A percentile compares a stretch with the other conserved stretches of the same genome.
Evolutionary conservation across 2,113 vertebrate genomes (phyloP).

Genomic region (Alces alces): DNA sequence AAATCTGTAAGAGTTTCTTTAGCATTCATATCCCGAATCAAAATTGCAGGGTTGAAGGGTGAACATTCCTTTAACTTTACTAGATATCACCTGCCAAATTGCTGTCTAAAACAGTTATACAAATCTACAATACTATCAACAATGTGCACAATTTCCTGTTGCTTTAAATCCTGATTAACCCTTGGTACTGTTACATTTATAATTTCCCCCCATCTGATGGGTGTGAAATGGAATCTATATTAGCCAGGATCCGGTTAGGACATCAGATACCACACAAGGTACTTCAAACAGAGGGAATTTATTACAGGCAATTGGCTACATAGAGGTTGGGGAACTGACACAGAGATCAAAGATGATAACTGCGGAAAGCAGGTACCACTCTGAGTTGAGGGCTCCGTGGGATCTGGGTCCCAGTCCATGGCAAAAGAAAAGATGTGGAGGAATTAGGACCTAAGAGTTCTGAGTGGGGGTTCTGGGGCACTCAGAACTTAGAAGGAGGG

Average conservation of each 20-base stretch:
- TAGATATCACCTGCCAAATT: neutral
- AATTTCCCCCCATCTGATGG: neutral
- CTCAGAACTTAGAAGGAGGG: neutral
- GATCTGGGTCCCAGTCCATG: no score
- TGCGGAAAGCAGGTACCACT: neutral
- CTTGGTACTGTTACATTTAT: neutral
- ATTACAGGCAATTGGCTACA: neutral
- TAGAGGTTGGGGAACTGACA: neutral
- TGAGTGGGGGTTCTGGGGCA: neutral
- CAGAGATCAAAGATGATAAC: neutral
- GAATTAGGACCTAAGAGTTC: neutral
- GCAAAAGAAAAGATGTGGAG: neutral
- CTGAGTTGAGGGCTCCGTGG: neutral
- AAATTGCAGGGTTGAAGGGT: neutral
- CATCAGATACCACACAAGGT: neutral
- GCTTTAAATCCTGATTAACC: neutral
- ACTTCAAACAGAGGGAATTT: neutral
- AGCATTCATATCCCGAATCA: neutral
- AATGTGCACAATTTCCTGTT: neutral
- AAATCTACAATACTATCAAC: constrained; percentile 7
- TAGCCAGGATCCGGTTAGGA: neutral
- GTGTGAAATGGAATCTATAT: neutral
- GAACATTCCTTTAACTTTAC: neutral
- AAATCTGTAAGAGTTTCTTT: neutral
- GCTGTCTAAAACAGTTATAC: constrained; percentile 9